Base-by-base conservation (phyloP, 2,888 invertebrate genomes). In the Caenorhabditis plicata region DNA sequence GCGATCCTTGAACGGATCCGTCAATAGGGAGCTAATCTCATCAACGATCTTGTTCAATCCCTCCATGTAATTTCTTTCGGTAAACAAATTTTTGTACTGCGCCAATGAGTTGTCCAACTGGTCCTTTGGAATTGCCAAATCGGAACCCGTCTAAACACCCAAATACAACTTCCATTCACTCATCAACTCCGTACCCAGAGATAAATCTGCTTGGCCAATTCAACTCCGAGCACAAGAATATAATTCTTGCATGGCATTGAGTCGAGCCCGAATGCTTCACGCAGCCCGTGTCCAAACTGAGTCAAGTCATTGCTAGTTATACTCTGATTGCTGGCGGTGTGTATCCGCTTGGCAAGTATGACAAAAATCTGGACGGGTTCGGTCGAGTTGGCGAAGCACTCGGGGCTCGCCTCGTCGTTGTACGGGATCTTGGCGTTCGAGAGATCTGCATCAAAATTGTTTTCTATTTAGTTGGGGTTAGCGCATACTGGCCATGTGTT, bases 11-110 rank as follows among this genome's bases (percentile, higher is more conserved):
- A 64, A 68, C 13, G 74, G 75, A 51, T 76, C 69, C 33, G 70
- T 45, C 38, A 79, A 60, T 19, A 74, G 62, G 20, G 73, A 64
- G 25, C 77, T 80, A 33, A 79, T 76, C 33, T 77, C 77, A 36
- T 75, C 72, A 22, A 79, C 72, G 40, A 78, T 72, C 40, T 79
- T 74, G 48, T 74, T 79, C 17, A 78, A 53, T 5, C 67, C 77
- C 26, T 80, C 79, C 75, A 76, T 78, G 45, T 75, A 78, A 27
- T 76, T 80, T 51, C 72, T 66, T 26, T 72, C 80, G 20, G 64
- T 67, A 52, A 79, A 80, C 4, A 76, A 39, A 27, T 76, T 76
- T 42, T 76, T 75, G 48, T 61, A 69, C 38, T 77, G 64, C 20
- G 56, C 64, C 51, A 77, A 55, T 2, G 73, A 61, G 17, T 53